Evolutionary conservation across 2,888 invertebrate genomes (phyloP).

Genomic region (Agonopterix heracliana): DNA sequence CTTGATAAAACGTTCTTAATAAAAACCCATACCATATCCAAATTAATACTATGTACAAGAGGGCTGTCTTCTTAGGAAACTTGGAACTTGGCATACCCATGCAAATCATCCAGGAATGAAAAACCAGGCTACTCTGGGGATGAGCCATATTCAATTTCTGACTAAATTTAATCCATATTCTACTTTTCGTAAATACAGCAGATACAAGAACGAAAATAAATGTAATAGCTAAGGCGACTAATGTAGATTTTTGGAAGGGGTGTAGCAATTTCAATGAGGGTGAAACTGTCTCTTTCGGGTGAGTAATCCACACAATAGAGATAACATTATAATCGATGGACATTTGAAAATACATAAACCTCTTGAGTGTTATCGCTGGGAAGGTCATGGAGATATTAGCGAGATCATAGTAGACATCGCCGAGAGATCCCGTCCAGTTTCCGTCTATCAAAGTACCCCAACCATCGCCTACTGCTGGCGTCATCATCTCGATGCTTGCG

Average conservation of each 20-base stretch:
- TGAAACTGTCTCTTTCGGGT: conserved; percentile 36
- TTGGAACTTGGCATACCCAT: conserved; percentile 45
- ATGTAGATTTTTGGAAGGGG: conserved; percentile 37
- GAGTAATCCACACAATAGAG: conserved; percentile 47
- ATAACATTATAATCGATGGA: conserved; percentile 36
- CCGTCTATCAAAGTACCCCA: conserved; percentile 48
- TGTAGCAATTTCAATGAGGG: conserved; percentile 48
- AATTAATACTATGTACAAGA: conserved; percentile 34
- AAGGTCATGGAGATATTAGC: conserved; percentile 64
- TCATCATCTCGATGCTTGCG: conserved; percentile 39
- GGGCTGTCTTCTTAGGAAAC: conserved; percentile 37
- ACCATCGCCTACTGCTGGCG: conserved; percentile 39
- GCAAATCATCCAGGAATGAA: conserved; percentile 49
- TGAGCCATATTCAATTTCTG: conserved; percentile 13
- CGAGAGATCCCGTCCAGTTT: conserved; percentile 55
- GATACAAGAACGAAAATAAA: conserved; percentile 36
- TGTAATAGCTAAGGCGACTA: conserved; percentile 34
- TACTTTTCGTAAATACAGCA: conserved; percentile 31
- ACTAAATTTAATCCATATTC: conserved; percentile 22
- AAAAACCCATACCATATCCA: conserved; percentile 59
- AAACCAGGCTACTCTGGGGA: conserved; percentile 29
- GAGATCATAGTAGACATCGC: conserved; percentile 42
- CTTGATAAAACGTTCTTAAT: conserved; percentile 57
- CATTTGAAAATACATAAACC: conserved; percentile 45
- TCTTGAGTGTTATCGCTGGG: conserved; percentile 39